Evolutionary conservation across 2,113 vertebrate genomes (phyloP).

Genomic region (Plecotus auritus): DNA sequence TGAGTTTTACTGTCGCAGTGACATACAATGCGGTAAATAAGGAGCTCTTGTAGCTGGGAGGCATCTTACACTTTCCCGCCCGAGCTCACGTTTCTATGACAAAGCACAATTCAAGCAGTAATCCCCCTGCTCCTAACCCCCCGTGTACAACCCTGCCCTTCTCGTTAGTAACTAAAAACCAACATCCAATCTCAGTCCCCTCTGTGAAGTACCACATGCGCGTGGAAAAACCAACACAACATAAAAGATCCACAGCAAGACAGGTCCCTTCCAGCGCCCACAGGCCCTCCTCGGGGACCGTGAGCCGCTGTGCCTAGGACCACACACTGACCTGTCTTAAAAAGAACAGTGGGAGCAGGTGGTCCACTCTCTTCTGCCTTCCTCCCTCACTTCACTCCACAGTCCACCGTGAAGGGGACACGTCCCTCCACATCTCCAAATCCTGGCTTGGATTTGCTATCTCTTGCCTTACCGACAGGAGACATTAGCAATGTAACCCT

Average conservation of each 20-base stretch:
- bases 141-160: background rate
- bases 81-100: background rate
- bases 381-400: background rate
- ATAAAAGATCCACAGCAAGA: background rate
- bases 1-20: background rate
- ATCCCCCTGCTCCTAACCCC: background rate
- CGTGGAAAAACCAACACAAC: background rate
- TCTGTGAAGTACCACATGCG: background rate
- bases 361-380: background rate
- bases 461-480: background rate
- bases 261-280: background rate
- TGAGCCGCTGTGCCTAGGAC: background rate
- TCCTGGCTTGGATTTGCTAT: background rate
- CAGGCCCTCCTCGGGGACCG: background rate
- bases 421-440: background rate
- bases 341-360: no score
- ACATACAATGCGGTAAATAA: background rate
- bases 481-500: background rate
- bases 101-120: background rate
- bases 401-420: background rate
- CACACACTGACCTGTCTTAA: no score
- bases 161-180: background rate
- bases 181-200: background rate
- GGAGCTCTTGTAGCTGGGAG: fast-evolving
- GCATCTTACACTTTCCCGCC: background rate